Conservation (phyloP, 2,888 invertebrate genomes). For the Leptinotarsa rubiginosa region DNA sequence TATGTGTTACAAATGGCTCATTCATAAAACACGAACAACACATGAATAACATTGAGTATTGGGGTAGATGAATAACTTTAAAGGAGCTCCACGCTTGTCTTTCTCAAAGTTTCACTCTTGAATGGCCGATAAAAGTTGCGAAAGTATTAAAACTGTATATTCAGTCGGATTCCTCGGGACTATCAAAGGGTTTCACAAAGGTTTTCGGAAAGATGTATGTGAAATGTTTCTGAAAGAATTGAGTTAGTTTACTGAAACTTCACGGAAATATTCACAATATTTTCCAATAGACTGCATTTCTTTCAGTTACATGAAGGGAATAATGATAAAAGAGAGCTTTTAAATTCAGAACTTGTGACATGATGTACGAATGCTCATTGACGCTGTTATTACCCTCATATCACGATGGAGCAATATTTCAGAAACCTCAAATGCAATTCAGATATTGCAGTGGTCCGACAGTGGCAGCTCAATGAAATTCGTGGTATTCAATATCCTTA, state of each 20-base stretch:
- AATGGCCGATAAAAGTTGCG: constrained; percentile 44
- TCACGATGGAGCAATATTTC: too few species aligned
- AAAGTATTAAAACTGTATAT: constrained; percentile 46
- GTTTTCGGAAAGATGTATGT: constrained; percentile 38
- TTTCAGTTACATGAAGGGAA: background rate
- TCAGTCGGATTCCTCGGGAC: constrained; percentile 42
- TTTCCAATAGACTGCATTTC: constrained; percentile 11
- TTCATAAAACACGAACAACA: constrained; percentile 66
- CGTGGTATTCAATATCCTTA: too few species aligned
- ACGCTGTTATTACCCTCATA: too few species aligned
- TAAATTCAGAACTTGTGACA: background rate
- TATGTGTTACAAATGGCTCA: constrained; percentile 65
- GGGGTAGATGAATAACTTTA: constrained; percentile 52
- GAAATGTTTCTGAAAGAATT: constrained; percentile 34
- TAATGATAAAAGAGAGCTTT: background rate
- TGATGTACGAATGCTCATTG: too few species aligned
- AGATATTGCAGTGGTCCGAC: too few species aligned
- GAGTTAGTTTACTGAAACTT: constrained; percentile 38
- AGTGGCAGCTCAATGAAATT: too few species aligned
- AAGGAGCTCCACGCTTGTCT: constrained; percentile 36
- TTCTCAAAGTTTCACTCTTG: constrained; percentile 41
- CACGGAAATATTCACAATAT: constrained; percentile 22
- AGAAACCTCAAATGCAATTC: too few species aligned
- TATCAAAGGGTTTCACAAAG: constrained; percentile 42
- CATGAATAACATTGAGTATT: constrained; percentile 56